These are phyloP conservation scores for Triplophysa bombifrons DNA, from an alignment of 2,797 vertebrate species.

Conservation along the genomic window DNA sequence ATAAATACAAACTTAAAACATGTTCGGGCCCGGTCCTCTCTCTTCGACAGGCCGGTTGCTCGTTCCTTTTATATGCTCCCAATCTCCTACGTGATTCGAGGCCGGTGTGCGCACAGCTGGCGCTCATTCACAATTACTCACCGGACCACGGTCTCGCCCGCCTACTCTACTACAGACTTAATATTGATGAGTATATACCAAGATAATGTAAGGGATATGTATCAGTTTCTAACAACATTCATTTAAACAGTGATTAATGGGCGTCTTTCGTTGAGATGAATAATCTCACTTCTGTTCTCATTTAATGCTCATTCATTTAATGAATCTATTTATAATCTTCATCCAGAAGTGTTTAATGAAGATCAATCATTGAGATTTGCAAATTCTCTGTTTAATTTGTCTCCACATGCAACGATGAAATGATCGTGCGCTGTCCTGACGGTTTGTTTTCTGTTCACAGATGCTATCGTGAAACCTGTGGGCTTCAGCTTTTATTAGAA, in stretches of 20 bases:
- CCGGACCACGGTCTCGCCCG: no score
- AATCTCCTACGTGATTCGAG: no score
- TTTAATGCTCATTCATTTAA: no score
- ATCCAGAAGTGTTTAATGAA: constrained; percentile 46
- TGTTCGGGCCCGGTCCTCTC: no score
- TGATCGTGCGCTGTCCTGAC: constrained; percentile 18
- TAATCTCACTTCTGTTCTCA: constrained; percentile 37
- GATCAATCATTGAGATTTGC: constrained; percentile 60
- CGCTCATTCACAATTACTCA: no score
- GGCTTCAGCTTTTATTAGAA: constrained; percentile 12
- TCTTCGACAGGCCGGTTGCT: no score
- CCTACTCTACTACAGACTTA: no score
- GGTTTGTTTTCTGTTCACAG: neutral
- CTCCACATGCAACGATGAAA: constrained; percentile 23
- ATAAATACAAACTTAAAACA: no score
- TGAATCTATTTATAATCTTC: constrained; percentile 38
- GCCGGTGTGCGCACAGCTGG: no score
- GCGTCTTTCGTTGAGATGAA: constrained; percentile 49
- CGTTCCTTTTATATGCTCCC: no score
- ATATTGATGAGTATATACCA: neutral
- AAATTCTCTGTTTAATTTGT: constrained; percentile 54
- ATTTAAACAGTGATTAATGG: neutral
- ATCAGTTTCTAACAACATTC: no score
- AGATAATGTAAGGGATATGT: neutral
- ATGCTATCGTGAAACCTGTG: neutral